These are phyloP conservation scores for Pseudomyrmex cubaensis DNA, from an alignment of 1,140 invertebrate species.

Conservation along the genomic window DNA sequence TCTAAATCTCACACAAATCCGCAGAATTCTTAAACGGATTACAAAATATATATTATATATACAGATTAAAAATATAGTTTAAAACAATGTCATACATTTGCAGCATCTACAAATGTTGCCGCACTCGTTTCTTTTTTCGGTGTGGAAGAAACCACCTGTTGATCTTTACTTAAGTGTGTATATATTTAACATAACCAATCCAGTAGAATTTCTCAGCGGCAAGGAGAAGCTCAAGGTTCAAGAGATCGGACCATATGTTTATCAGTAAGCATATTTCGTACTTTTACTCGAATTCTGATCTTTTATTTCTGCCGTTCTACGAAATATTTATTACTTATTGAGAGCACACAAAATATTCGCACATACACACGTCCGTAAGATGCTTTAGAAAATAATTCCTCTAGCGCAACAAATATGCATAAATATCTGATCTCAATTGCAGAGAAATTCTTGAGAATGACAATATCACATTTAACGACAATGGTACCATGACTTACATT, in stretches of 20 bases:
- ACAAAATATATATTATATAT: neutral
- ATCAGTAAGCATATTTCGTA: constrained; percentile 87
- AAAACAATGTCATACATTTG: constrained; percentile 14
- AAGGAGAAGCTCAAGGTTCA: constrained; percentile 88
- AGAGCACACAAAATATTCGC: neutral
- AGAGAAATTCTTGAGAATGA: constrained; percentile 90
- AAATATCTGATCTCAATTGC: constrained; percentile 68
- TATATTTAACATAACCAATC: constrained; percentile 95
- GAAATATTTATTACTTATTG: constrained; percentile 1
- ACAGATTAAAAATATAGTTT: neutral
- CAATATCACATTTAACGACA: constrained; percentile 89
- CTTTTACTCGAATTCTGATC: neutral
- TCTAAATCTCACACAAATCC: neutral
- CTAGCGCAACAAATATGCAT: neutral
- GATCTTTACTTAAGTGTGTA: constrained; percentile 90
- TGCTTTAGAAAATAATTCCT: neutral
- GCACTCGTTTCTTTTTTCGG: constrained; percentile 85
- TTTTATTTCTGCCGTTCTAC: no score
- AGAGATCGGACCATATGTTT: constrained; percentile 95
- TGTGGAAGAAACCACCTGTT: constrained; percentile 90
- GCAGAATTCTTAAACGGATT: neutral
- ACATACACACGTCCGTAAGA: neutral
- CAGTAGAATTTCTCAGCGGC: constrained; percentile 88
- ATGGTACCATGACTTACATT: constrained; percentile 91
- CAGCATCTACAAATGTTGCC: constrained; percentile 52